These are phyloP conservation scores for Oreortyx pictus DNA, from an alignment of 2,797 vertebrate genomes.

Conservation along the genomic window DNA sequence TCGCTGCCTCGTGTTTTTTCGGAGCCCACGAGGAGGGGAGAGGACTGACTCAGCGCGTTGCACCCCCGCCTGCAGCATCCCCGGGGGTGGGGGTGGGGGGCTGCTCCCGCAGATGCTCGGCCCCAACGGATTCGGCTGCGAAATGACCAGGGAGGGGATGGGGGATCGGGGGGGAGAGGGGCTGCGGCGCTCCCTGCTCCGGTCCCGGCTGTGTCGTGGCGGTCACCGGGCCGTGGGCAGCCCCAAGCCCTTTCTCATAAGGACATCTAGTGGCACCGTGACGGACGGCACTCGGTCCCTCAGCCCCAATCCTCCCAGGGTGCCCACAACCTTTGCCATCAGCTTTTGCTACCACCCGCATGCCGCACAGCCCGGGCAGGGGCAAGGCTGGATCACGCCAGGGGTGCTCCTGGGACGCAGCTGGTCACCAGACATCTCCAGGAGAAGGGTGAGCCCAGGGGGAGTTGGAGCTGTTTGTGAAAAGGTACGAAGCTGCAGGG, in stretches of 20 bases:
- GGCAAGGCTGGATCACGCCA: background rate
- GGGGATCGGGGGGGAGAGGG: background rate
- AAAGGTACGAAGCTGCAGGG: background rate
- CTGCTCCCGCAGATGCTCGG: background rate
- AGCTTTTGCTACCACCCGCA: fast-evolving
- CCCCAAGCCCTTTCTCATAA: constrained; percentile 59
- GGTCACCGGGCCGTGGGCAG: constrained; percentile 10
- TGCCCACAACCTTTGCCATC: background rate
- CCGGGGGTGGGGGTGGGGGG: background rate
- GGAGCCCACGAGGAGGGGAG: background rate
- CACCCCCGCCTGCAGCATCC: background rate
- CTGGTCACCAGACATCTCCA: background rate
- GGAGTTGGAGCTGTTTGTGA: background rate
- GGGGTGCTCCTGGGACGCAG: fast-evolving
- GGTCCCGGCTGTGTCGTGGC: background rate
- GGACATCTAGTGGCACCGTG: constrained; percentile 67
- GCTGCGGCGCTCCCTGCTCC: background rate
- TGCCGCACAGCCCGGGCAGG: too few relatives aligned
- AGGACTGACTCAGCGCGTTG: background rate
- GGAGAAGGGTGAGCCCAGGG: background rate
- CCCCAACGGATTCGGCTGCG: fast-evolving
- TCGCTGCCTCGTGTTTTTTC: background rate
- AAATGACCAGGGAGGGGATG: background rate
- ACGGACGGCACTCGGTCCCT: constrained; percentile 5
- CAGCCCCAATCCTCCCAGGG: fast-evolving